These are phyloP conservation scores for Grammomys dolichurus DNA, from an alignment of 2,113 vertebrate genomes.

Conservation along the genomic window DNA sequence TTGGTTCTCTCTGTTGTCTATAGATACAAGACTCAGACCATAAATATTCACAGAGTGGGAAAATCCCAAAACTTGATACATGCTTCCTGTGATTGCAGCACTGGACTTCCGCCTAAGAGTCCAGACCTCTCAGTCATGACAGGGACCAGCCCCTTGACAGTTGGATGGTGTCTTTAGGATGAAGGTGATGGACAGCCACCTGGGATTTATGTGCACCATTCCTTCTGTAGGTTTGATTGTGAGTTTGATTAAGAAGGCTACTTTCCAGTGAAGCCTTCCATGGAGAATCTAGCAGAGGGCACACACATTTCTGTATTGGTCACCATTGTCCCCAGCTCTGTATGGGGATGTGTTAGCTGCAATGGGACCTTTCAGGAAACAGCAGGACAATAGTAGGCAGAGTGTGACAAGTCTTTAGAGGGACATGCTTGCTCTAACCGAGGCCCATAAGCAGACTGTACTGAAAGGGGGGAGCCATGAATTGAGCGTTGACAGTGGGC, in stretches of 20 bases:
- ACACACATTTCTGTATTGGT: slow-evolving; percentile 47
- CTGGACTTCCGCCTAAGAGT: slow-evolving; percentile 24
- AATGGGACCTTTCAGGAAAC: slow-evolving; percentile 76
- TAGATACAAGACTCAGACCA: neutral
- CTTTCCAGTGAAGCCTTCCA: neutral
- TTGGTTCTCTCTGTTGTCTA: neutral
- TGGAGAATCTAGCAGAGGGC: neutral
- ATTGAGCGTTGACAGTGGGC: slow-evolving; percentile 83
- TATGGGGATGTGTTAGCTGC: slow-evolving; percentile 59
- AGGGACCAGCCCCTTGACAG: neutral
- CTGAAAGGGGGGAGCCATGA: slow-evolving; percentile 80
- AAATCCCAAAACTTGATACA: neutral
- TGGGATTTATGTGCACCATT: neutral
- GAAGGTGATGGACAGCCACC: neutral
- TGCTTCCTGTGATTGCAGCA: neutral
- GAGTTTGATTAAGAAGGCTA: slow-evolving; percentile 35
- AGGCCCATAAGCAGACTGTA: slow-evolving; percentile 79
- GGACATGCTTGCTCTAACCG: slow-evolving; percentile 75
- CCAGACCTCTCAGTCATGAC: slow-evolving; percentile 23
- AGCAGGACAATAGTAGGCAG: slow-evolving; percentile 79
- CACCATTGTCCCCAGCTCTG: slow-evolving; percentile 50
- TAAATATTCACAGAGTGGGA: slow-evolving; percentile 43
- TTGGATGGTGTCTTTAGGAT: neutral
- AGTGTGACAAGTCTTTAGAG: slow-evolving; percentile 82
- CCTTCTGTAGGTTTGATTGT: slow-evolving; percentile 11